phyloP scores from a whole-genome alignment of 1,140 invertebrate species.

The Coelopa frigida region DNA sequence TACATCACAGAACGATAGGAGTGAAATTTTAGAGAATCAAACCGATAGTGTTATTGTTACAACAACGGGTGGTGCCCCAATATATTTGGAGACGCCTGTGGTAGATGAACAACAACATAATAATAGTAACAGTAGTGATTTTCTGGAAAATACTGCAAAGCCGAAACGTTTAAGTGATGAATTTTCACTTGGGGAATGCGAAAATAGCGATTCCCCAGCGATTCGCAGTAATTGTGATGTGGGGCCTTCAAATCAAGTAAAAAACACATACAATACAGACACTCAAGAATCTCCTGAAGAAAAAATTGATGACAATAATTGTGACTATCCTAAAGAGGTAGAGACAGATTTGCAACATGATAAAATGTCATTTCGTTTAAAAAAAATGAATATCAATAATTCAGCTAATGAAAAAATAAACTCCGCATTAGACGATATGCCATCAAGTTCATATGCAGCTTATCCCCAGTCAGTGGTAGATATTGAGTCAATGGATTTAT shows the following conservation, averaged over 20 bases:
- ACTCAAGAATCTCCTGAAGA: no score
- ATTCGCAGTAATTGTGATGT: no score
- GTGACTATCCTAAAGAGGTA: no score
- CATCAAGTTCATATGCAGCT: conserved; percentile 11
- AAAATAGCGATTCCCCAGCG: no score
- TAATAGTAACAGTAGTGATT: conserved; percentile 13
- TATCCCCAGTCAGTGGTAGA: conserved; percentile 22
- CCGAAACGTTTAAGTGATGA: conserved; percentile 43
- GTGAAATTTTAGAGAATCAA: conserved; percentile 19
- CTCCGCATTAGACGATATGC: conserved; percentile 7
- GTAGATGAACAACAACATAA: conserved; percentile 32
- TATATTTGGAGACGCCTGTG: conserved; percentile 39
- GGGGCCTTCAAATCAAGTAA: no score
- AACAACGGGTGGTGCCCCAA: conserved; percentile 32
- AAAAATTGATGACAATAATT: no score
- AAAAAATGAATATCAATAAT: conserved; percentile 36
- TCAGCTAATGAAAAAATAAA: background rate
- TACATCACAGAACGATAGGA: background rate
- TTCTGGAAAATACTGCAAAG: conserved; percentile 22
- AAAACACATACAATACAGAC: no score
- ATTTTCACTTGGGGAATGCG: conserved; percentile 20
- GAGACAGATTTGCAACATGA: conserved; percentile 21
- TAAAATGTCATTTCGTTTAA: conserved; percentile 38
- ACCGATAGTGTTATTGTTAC: conserved; percentile 25
- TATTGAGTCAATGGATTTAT: conserved; percentile 40